phyloP scores from a whole-genome alignment of 2,113 vertebrate genomes.

The Dolichallabes microphthalmus region DNA sequence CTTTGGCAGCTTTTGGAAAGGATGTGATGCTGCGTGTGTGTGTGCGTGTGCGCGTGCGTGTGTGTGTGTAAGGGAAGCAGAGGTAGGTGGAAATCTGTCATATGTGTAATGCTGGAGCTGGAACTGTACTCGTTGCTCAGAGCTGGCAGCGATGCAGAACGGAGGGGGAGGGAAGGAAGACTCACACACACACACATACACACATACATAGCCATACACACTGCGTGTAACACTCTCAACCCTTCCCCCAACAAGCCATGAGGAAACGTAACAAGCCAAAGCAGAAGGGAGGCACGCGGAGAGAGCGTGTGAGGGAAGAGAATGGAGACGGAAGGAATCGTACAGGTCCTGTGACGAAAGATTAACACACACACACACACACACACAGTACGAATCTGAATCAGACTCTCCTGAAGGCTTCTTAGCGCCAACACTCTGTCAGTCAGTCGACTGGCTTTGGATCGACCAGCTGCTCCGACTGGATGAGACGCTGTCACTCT shows the following conservation, averaged over 20 bases:
- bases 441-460: not conserved
- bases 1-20: not conserved
- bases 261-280: slow-evolving; percentile 52
- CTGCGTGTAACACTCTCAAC: slow-evolving; percentile 2
- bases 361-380: not conserved
- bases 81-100: slow-evolving; percentile 46
- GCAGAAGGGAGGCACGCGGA: slow-evolving; percentile 31
- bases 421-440: not conserved
- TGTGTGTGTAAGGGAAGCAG: too few species aligned
- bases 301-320: not conserved
- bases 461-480: not conserved
- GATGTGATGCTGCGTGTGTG: not conserved
- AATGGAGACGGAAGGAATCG: slow-evolving; percentile 4
- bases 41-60: slow-evolving; percentile 10
- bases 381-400: not conserved
- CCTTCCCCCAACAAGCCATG: slow-evolving; percentile 51
- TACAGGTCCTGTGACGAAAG: not conserved
- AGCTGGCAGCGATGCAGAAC: slow-evolving; percentile 31
- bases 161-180: slow-evolving; percentile 50
- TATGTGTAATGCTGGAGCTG: slow-evolving; percentile 47
- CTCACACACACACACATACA: slow-evolving; percentile 57
- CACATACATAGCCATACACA: slow-evolving; percentile 27
- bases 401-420: not conserved
- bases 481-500: not conserved
- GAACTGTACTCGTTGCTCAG: slow-evolving; percentile 42